Conservation (phyloP, 2,797 vertebrate species). For the Parotocinclus haroldoi region DNA sequence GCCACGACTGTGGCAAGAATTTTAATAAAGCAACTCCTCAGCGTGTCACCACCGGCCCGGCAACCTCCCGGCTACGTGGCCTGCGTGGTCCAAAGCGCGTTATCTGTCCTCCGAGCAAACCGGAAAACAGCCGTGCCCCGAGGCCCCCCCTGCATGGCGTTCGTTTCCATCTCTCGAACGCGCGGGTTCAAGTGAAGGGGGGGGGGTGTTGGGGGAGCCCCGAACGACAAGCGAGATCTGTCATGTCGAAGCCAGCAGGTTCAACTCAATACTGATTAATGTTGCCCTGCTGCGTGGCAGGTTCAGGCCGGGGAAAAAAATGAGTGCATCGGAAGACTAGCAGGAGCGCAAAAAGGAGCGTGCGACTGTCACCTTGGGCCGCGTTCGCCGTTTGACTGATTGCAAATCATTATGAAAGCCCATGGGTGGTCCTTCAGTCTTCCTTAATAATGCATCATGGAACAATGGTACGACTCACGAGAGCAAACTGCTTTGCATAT, state of each 20-base stretch:
- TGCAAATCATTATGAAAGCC: slow-evolving; percentile 29
- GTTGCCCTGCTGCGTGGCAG: slow-evolving; percentile 22
- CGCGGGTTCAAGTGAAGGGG: slow-evolving; percentile 29
- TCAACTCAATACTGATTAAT: slow-evolving; percentile 49
- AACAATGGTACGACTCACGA: slow-evolving; percentile 12
- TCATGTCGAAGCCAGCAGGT: slow-evolving; percentile 46
- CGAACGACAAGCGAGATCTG: slow-evolving; percentile 48
- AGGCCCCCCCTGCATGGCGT: not conserved
- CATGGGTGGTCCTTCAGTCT: slow-evolving; percentile 23
- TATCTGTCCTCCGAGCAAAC: slow-evolving; percentile 35
- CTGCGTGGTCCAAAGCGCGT: slow-evolving; percentile 30
- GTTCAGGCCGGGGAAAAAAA: slow-evolving; percentile 39
- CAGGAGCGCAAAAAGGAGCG: slow-evolving; percentile 3
- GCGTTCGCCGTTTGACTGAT: slow-evolving; percentile 33
- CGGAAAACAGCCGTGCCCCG: slow-evolving; percentile 10
- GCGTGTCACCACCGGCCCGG: slow-evolving; percentile 37
- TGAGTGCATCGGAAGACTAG: slow-evolving; percentile 17
- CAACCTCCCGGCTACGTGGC: slow-evolving; percentile 34
- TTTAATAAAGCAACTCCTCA: slow-evolving; percentile 49
- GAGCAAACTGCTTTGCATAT: slow-evolving; percentile 12
- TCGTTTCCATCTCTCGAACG: slow-evolving; percentile 19
- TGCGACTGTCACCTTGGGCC: not conserved
- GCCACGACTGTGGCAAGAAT: slow-evolving; percentile 45
- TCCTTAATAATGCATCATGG: slow-evolving; percentile 30
- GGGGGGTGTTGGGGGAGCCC: not conserved